Evolutionary conservation across 2,113 vertebrate genomes (phyloP).

Genomic region (Phalacrocorax pelagicus): DNA sequence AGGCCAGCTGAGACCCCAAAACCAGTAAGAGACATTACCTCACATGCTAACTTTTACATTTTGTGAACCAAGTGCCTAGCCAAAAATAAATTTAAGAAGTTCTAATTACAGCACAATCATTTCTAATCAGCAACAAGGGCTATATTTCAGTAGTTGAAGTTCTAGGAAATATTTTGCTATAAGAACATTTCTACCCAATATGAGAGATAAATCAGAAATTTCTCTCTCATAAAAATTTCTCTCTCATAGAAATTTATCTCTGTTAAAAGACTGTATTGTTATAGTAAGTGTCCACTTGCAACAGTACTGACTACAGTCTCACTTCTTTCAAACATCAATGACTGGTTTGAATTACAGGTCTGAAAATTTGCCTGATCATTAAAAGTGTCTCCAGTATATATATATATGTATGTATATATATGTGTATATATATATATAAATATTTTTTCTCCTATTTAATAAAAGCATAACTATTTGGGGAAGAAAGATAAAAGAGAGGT

Average conservation of each 20-base stretch:
- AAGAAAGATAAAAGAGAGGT: accelerated
- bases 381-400: not conserved
- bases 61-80: not conserved
- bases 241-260: no score
- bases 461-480: not conserved
- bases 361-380: not conserved
- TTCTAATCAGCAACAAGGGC: not conserved
- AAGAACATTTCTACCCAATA: not conserved
- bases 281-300: not conserved
- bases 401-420: not conserved
- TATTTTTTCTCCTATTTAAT: not conserved
- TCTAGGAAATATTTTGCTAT: not conserved
- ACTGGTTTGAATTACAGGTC: not conserved
- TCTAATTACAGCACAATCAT: not conserved
- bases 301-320: not conserved
- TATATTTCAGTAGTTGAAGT: not conserved
- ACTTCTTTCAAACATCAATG: not conserved
- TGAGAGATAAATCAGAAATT: not conserved
- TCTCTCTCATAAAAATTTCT: no score
- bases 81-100: not conserved
- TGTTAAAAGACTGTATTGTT: not conserved
- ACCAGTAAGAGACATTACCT: not conserved
- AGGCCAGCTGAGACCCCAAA: not conserved
- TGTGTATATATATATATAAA: not conserved
- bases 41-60: not conserved